Percentiles rank a stretch among this genome's conserved stretches.
These are phyloP conservation scores for Anastatus disparis DNA, from an alignment of 1,140 invertebrate species.

Conservation along the genomic window DNA sequence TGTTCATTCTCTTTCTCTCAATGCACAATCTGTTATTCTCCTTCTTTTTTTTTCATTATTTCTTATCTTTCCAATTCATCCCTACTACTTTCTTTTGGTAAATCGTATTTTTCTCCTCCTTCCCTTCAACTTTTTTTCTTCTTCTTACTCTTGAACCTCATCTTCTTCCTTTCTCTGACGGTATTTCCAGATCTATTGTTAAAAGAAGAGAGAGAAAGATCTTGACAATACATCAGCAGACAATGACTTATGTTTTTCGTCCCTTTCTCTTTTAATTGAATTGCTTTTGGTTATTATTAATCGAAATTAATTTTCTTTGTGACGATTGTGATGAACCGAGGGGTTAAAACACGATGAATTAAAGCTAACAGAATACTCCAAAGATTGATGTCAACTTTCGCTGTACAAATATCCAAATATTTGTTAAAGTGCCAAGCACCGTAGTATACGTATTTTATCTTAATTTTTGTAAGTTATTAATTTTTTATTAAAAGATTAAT, in stretches of 20 bases:
- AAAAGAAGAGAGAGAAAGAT: too few species aligned
- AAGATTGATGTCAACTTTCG: too few species aligned
- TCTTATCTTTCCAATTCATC: conserved; percentile 35
- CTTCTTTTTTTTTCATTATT: conserved; percentile 37
- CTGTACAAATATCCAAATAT: too few species aligned
- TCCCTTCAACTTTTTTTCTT: neutral
- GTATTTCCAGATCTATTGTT: neutral
- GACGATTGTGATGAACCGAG: too few species aligned
- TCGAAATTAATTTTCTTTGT: conserved; percentile 36
- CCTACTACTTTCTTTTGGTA: neutral
- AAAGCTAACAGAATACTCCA: too few species aligned
- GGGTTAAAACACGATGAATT: too few species aligned
- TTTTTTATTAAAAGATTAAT: too few species aligned
- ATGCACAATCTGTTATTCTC: conserved; percentile 27
- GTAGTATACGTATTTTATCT: too few species aligned
- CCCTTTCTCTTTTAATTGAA: conserved; percentile 25
- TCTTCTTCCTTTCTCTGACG: neutral
- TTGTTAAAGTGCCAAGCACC: too few species aligned
- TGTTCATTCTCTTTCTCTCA: neutral
- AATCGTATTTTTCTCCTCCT: neutral
- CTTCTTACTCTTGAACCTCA: neutral
- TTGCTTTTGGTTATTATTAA: conserved; percentile 17
- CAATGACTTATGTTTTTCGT: neutral
- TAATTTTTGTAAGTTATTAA: too few species aligned
- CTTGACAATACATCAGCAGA: neutral